A percentile compares a stretch with the other conserved stretches of the same genome.
These are phyloP conservation scores for Leucophora obtusa DNA, from an alignment of 2,888 invertebrate species.

Conservation along the genomic window DNA sequence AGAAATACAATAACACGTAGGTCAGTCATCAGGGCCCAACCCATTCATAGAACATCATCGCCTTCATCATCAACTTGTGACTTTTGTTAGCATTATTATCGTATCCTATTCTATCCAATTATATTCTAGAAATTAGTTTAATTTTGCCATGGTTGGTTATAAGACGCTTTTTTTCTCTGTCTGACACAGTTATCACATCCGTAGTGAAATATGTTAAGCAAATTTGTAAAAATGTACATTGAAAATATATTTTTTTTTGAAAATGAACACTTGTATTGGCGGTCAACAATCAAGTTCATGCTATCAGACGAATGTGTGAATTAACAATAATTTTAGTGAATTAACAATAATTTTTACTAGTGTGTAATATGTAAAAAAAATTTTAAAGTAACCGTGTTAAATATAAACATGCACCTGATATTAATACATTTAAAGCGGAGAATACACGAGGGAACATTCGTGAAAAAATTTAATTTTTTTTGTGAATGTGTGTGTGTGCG, in stretches of 20 bases:
- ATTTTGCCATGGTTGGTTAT: conserved; percentile 5
- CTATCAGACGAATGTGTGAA: conserved; percentile 3
- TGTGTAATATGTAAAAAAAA: background rate
- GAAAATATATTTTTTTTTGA: background rate
- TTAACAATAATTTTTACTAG: conserved; percentile 1
- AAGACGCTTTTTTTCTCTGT: background rate
- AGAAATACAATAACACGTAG: background rate
- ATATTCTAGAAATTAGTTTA: conserved; percentile 29
- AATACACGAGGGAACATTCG: too few species aligned
- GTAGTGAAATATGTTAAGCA: conserved; percentile 7
- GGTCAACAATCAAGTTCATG: conserved; percentile 35
- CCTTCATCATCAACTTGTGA: conserved; percentile 11
- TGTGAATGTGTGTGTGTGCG: too few species aligned
- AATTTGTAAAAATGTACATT: background rate
- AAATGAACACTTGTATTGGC: conserved; percentile 11
- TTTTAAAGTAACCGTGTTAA: background rate
- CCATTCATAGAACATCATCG: conserved; percentile 33
- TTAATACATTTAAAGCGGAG: too few species aligned
- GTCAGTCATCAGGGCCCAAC: conserved; percentile 28
- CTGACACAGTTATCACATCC: background rate
- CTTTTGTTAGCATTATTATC: conserved; percentile 15
- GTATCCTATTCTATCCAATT: background rate
- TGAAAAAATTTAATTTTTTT: too few species aligned
- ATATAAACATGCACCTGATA: too few species aligned
- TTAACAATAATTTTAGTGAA: conserved; percentile 12